Evolutionary conservation across 2,888 invertebrate genomes (phyloP), one percentile per base, ranked within the genome.

Genomic region (Cephus sareptanus): DNA sequence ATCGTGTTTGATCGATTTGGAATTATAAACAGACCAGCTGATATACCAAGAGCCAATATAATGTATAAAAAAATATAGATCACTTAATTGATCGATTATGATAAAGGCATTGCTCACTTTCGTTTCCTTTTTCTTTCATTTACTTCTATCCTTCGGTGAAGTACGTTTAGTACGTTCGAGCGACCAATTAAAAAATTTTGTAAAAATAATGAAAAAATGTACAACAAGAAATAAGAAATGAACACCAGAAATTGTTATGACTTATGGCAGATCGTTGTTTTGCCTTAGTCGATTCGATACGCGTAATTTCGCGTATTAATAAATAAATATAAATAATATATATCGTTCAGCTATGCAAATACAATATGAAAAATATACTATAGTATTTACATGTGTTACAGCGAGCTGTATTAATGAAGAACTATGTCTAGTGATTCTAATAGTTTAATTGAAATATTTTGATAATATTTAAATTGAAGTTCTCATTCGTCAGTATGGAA

Each of bases 251-350:
- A 23, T 56, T 56, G 9, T 56, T 56, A 9, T 6, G 23, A 56
- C 23, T 23, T 56, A 56, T 1, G 56, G 6, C 23, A 23, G 23
- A 56, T 56, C 23, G 23, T 56, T 23, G 15, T 6, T 23, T 56
- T 56, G 56, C 56, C 56, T 23, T 56, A 56, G 9, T 56, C 56
- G 23, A 56, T 9, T 56, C 23, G 23, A 56, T 56, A 56, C 56
- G 56, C 56, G 56, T 56, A 9, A 23, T 56, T 56, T 56, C 23
- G 0, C 23, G 23, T 56, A 75, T 81, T 74, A 81, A 81, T 83
- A 77, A 83, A 81, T 80, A 81, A 81, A 80, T 77, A 79, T 79
- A 76, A 80, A 83, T 83, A 82, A 83, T 82, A 80, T 79, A 83
- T 79, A 78, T 71, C 76, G 76, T 77, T 74, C 75, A 73, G 78